Percentiles rank a stretch among this genome's conserved stretches.
Conservation (phyloP, 2,888 invertebrate species). For the Ariolimax columbianus region DNA sequence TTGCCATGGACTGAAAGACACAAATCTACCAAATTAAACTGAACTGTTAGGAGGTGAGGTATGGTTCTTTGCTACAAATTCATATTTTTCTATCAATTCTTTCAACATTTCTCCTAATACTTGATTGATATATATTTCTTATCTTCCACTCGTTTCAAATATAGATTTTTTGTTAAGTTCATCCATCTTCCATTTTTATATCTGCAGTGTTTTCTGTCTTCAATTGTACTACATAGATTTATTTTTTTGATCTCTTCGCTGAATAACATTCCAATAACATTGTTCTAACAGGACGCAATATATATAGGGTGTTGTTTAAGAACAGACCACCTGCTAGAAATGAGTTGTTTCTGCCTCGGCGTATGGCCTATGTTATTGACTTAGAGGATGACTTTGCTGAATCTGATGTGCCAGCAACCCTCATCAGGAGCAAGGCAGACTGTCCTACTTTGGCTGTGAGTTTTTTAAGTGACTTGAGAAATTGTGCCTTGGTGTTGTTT, state of each 20-base stretch:
- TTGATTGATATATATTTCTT: no score
- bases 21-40: no score
- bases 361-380: conserved; percentile 99
- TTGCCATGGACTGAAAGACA: no score
- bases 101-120: no score
- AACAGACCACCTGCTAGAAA: conserved; percentile 85
- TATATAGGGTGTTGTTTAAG: conserved; percentile 83
- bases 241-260: background rate
- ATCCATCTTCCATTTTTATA: no score
- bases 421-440: conserved; percentile 91
- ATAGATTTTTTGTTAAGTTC: no score
- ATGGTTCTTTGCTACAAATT: no score
- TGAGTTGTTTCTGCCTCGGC: conserved; percentile 94
- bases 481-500: background rate
- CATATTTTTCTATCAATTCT: no score
- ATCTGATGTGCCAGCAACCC: conserved; percentile 95
- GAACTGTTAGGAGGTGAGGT: no score
- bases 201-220: no score
- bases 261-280: background rate
- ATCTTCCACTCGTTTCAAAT: no score
- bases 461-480: background rate
- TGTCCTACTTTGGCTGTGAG: conserved; percentile 85
- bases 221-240: no score
- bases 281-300: conserved; percentile 68
- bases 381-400: conserved; percentile 91